Percentiles rank a stretch among this genome's conserved stretches.
These are phyloP conservation scores for Mionectes macconnelli DNA, from an alignment of 2,113 vertebrate species.

Conservation along the genomic window DNA sequence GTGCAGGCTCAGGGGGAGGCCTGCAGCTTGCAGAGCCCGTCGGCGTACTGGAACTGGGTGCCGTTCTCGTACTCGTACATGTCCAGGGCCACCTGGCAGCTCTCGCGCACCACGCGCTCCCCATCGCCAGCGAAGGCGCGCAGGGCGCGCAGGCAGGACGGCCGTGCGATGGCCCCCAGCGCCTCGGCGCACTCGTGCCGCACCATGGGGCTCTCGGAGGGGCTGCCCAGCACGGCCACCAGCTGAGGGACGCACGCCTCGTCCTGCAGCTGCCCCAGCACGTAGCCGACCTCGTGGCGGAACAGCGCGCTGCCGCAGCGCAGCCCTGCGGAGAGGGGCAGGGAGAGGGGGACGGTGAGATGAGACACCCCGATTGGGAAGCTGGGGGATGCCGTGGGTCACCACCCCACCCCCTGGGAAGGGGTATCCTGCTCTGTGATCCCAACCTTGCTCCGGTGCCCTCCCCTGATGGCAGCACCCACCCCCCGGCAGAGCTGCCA, in stretches of 20 bases:
- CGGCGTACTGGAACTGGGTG: constrained; percentile 88
- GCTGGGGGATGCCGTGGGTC: neutral
- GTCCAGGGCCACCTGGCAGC: constrained; percentile 93
- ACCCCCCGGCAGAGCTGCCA: neutral
- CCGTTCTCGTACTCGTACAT: constrained; percentile 85
- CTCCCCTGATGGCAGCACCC: neutral
- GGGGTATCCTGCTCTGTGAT: neutral
- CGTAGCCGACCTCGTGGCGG: constrained; percentile 92
- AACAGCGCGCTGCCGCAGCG: constrained; percentile 85
- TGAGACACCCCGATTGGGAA: rapidly evolving
- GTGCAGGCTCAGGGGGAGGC: neutral
- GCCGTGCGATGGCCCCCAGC: constrained; percentile 88
- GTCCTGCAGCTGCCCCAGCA: constrained; percentile 92
- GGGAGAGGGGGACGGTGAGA: rapidly evolving
- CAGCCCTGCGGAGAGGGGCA: constrained; percentile 80
- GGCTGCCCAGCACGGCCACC: constrained; percentile 60
- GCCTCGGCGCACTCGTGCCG: constrained; percentile 95
- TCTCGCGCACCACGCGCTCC: constrained; percentile 92
- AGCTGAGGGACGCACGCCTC: constrained; percentile 83
- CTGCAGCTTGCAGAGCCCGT: constrained; percentile 73
- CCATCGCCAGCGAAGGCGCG: constrained; percentile 70
- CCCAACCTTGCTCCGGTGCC: neutral
- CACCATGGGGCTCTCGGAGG: constrained; percentile 88
- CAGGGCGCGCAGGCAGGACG: constrained; percentile 82
- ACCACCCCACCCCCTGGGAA: rapidly evolving